Percentiles rank a stretch among this genome's conserved stretches.
Evolutionary conservation across 2,113 vertebrate genomes (phyloP).

Genomic region (Mugil cephalus): DNA sequence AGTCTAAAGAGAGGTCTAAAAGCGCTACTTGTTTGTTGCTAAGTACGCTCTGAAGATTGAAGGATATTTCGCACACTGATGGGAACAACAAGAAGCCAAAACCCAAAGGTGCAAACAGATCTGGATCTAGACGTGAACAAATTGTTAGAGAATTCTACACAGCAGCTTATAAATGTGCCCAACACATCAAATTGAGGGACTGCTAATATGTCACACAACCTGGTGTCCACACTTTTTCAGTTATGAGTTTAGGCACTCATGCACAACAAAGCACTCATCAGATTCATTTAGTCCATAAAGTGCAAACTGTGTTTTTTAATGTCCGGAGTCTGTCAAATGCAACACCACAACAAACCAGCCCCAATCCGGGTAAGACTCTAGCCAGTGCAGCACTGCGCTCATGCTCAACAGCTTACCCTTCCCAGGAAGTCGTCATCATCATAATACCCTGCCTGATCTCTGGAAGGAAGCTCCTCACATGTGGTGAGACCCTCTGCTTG

Average conservation of each 20-base stretch:
- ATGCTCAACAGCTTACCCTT: conserved; percentile 88
- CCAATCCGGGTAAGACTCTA: conserved; percentile 39
- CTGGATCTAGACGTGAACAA: conserved; percentile 5
- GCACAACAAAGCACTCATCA: conserved; percentile 44
- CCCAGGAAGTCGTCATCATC: conserved; percentile 87
- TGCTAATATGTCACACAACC: neutral
- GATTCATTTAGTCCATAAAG: conserved; percentile 27
- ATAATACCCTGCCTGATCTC: conserved; percentile 72
- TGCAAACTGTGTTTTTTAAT: conserved; percentile 22
- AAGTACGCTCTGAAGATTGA: neutral
- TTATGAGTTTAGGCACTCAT: conserved; percentile 28
- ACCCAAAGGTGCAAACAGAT: conserved; percentile 34
- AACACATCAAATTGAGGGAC: neutral
- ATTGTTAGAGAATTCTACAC: neutral
- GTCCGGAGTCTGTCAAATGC: conserved; percentile 4
- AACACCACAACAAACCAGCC: conserved; percentile 46
- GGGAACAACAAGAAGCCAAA: conserved; percentile 38
- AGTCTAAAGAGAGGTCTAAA: too few species aligned
- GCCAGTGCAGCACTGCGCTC: conserved; percentile 50
- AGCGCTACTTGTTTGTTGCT: too few species aligned
- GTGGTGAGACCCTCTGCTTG: conserved; percentile 74
- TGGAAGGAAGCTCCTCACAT: conserved; percentile 85
- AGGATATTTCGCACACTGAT: conserved; percentile 36
- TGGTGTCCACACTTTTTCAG: neutral
- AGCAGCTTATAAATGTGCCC: neutral